Conservation (phyloP, 1,140 invertebrate species). For the Eriocheir sinensis region DNA sequence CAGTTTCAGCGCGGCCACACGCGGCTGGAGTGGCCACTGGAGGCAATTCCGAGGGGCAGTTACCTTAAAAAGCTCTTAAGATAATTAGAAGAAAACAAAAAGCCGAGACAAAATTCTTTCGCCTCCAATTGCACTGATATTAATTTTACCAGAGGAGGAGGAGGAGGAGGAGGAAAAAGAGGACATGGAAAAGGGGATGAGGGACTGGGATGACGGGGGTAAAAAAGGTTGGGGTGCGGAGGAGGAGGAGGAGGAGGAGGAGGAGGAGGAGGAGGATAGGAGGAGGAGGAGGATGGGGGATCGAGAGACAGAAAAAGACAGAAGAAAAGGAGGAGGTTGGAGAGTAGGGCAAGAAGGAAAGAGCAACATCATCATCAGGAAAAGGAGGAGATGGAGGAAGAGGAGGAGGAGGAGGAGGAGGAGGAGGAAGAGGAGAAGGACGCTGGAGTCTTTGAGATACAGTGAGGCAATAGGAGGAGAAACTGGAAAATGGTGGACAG, state of each 20-base stretch:
- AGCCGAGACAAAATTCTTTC: slow-evolving; percentile 13
- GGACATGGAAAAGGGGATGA: background rate
- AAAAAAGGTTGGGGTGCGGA: background rate
- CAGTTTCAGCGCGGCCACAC: background rate
- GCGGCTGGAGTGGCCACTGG: background rate
- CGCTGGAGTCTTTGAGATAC: too few species aligned
- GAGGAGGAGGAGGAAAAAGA: background rate
- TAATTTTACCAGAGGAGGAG: background rate
- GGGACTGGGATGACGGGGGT: background rate
- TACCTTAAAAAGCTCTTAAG: slow-evolving; percentile 17
- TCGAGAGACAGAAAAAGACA: too few species aligned
- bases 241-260: background rate
- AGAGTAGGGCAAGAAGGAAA: background rate
- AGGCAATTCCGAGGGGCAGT: background rate
- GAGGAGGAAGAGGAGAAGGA: too few species aligned
- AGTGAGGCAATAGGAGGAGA: background rate
- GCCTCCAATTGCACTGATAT: slow-evolving; percentile 11
- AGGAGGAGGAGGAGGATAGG: too few species aligned
- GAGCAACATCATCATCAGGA: background rate
- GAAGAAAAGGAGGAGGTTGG: background rate
- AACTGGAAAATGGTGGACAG: too few species aligned
- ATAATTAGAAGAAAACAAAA: slow-evolving; percentile 19
- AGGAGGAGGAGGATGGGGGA: too few species aligned
- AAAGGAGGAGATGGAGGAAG: too few species aligned
- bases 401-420: too few species aligned